A percentile compares a stretch with the other conserved stretches of the same genome.
These are phyloP conservation scores for Lasioglossum albipes DNA, from an alignment of 1,140 invertebrate genomes.

Conservation along the genomic window DNA sequence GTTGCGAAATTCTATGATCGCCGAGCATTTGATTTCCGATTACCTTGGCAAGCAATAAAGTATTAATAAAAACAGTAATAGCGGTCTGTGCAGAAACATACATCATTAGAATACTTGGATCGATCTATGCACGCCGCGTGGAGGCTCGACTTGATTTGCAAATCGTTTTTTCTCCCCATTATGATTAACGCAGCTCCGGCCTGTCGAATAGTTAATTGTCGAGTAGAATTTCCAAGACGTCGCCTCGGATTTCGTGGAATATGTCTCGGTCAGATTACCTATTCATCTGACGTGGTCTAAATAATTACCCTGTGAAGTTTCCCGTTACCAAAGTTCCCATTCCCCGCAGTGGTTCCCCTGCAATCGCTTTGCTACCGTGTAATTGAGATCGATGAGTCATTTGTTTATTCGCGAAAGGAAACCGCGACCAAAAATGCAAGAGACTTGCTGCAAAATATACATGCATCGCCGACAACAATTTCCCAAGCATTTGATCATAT, in stretches of 20 bases:
- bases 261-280: neutral
- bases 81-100: too few species aligned
- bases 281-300: neutral
- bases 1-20: too few species aligned
- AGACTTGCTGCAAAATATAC: too few species aligned
- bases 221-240: neutral
- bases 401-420: neutral
- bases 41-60: too few species aligned
- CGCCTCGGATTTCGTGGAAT: neutral
- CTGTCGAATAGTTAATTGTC: neutral
- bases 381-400: neutral
- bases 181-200: neutral
- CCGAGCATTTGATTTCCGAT: too few species aligned
- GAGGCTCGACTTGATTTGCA: conserved; percentile 24
- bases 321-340: neutral
- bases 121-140: neutral
- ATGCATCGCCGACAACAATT: too few species aligned
- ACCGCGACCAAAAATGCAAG: too few species aligned
- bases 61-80: too few species aligned
- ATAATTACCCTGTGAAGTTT: neutral
- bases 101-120: too few species aligned
- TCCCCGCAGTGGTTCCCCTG: neutral
- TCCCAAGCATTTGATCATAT: too few species aligned
- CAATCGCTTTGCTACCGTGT: neutral
- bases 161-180: neutral